Evolutionary conservation across 2,888 invertebrate species (phyloP), one percentile per base, ranked within the genome.

Genomic region (Plemyria rubiginata): DNA sequence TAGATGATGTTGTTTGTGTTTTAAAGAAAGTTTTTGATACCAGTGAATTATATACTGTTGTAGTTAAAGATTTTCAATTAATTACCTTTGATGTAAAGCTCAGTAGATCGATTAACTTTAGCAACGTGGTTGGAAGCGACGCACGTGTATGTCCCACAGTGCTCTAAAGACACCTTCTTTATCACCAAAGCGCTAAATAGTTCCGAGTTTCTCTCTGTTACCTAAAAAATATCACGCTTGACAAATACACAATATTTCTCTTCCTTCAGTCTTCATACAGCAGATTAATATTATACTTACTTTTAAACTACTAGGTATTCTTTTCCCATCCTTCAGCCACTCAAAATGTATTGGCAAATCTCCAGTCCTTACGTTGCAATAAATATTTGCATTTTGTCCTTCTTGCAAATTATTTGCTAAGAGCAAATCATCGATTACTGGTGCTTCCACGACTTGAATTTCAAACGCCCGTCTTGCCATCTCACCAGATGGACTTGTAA

Each of bases 311-410:
- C 93, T 93, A 8, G 95, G 93, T 75, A 95, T 94, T 62, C 94
- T 91, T 73, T 94, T 93, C 51, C 94, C 94, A 80, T 95, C 95
- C 76, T 95, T 95, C 73, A 94, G 86, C 95, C 95, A 95, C 65
- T 94, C 94, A 77, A 95, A 95, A 85, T 95, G 95, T 74, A 95
- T 95, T 48, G 95, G 95, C 87, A 95, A 87, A 80, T 95, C 95
- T 9, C 95, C 95, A 54, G 94, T 93, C 50, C 95, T 95, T 0
- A 97, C 95, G 72, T 96, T 96, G 80, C 97, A 97, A 52, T 97
- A 96, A 52, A 97, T 96, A 84, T 97, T 96, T 32, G 96, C 96
- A 72, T 97, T 94, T 81, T 97, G 96, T 50, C 97, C 96, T 90
- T 98, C 96, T 84, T 96, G 96, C 0, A 97, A 93, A 80, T 96